These are phyloP conservation scores for Lutjanus argentimaculatus DNA, from an alignment of 2,797 vertebrate species.

Conservation along the genomic window DNA sequence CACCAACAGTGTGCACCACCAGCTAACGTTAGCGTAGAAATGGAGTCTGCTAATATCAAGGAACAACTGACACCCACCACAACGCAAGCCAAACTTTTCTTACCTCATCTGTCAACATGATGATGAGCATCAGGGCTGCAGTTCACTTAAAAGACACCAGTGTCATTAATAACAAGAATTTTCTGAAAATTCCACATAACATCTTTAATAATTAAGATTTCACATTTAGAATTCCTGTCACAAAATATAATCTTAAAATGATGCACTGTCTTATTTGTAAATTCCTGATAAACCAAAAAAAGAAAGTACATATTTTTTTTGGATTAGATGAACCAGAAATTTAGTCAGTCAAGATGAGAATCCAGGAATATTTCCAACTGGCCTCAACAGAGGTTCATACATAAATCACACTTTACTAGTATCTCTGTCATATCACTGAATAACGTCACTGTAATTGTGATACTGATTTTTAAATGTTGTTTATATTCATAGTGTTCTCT, in stretches of 20 bases:
- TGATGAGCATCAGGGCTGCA: too few relatives aligned
- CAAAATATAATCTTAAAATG: background rate
- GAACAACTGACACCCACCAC: too few relatives aligned
- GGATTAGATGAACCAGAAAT: background rate
- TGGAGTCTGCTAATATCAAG: too few relatives aligned
- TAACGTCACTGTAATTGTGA: background rate
- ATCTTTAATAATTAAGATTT: too few relatives aligned
- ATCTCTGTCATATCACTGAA: slow-evolving; percentile 4
- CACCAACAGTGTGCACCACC: too few relatives aligned
- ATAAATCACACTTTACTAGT: background rate
- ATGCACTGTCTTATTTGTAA: background rate
- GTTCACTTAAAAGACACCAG: too few relatives aligned
- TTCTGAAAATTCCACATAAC: too few relatives aligned
- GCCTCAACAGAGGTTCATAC: background rate
- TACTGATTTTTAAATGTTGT: background rate
- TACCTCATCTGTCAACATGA: too few relatives aligned
- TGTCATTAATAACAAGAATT: too few relatives aligned
- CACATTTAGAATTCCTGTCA: background rate
- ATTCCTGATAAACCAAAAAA: background rate
- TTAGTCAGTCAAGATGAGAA: background rate
- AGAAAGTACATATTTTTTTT: background rate
- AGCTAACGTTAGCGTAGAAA: too few relatives aligned
- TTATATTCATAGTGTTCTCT: background rate
- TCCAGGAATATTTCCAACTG: background rate
- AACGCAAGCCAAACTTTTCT: too few relatives aligned